phyloP scores from a whole-genome alignment of 1,140 invertebrate species.

The Cotesia typhae region DNA sequence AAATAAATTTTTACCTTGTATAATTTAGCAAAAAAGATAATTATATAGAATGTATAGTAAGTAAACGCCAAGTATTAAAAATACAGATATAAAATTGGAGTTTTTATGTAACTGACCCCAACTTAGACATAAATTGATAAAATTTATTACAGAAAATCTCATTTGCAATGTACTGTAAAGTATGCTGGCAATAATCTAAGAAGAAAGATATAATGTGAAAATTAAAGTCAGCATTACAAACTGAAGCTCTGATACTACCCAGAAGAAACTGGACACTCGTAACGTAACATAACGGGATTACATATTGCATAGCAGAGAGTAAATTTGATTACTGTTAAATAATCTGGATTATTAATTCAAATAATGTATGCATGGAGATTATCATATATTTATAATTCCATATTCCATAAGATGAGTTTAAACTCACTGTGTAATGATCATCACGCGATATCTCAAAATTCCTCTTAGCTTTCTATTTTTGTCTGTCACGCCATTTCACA shows the following conservation, averaged over 20 bases:
- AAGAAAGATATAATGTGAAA: not conserved
- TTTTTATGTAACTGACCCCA: no score
- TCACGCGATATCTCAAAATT: constrained; percentile 61
- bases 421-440: constrained; percentile 37
- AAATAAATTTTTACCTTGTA: no score
- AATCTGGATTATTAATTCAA: not conserved
- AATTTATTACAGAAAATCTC: no score
- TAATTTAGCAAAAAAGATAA: no score
- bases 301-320: not conserved
- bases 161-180: no score
- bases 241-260: not conserved
- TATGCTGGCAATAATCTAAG: not conserved
- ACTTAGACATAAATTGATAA: no score
- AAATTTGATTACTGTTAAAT: not conserved
- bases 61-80: no score
- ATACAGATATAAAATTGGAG: no score
- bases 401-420: not conserved
- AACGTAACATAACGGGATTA: not conserved
- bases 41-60: no score
- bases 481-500: constrained; percentile 62
- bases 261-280: constrained; percentile 13
- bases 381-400: no score
- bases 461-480: constrained; percentile 57
- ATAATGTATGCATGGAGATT: no score
- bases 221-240: not conserved